Percentiles rank a stretch among this genome's conserved stretches.
Evolutionary conservation across 2,797 vertebrate species (phyloP).

Genomic region (Lagorchestes hirsutus): DNA sequence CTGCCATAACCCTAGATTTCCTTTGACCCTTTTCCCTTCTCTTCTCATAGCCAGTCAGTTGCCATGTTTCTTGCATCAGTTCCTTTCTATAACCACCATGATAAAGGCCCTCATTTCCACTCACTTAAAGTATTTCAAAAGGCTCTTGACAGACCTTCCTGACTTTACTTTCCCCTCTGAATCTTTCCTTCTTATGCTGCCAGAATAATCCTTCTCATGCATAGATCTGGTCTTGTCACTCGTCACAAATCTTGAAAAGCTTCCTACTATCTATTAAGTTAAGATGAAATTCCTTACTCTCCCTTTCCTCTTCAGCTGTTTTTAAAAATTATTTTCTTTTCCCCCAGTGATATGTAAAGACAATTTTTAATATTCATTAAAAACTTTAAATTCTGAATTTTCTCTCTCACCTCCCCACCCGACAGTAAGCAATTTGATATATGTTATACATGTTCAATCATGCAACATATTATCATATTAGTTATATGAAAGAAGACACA

Average conservation of each 20-base stretch:
- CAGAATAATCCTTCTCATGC: neutral
- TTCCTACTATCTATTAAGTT: neutral
- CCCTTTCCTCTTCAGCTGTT: neutral
- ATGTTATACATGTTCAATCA: neutral
- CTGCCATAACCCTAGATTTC: neutral
- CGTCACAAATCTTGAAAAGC: neutral
- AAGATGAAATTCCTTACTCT: neutral
- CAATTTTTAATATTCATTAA: neutral
- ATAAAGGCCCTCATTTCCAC: neutral
- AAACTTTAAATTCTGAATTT: neutral
- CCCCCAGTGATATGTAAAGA: neutral
- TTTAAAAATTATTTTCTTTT: neutral
- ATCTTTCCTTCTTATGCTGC: neutral
- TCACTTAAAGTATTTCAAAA: neutral
- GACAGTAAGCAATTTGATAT: neutral
- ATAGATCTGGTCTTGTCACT: neutral
- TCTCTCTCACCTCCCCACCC: neutral
- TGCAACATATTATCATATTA: neutral
- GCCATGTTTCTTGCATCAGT: no score
- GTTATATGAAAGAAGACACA: neutral
- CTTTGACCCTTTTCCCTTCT: neutral
- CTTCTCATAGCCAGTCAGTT: neutral
- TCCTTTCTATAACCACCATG: neutral
- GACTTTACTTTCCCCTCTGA: neutral
- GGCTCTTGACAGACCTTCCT: neutral